phyloP scores from a whole-genome alignment of 2,888 invertebrate genomes.

The Graphium colonna region DNA sequence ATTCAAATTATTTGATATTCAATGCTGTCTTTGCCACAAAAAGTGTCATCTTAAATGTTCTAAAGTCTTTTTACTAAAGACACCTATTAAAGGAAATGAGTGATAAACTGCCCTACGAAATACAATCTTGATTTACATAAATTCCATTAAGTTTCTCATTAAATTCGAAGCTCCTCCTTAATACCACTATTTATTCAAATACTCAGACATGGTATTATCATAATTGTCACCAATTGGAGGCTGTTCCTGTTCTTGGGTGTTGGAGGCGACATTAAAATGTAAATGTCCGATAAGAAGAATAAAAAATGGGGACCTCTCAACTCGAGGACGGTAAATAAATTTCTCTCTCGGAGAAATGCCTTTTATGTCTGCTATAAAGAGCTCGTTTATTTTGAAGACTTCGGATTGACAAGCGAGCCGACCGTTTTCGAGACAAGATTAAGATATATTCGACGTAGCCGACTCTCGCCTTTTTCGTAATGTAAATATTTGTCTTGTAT shows the following conservation, averaged over 20 bases:
- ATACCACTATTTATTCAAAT: conserved; percentile 7
- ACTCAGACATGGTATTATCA: conserved; percentile 9
- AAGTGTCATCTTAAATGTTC: no score
- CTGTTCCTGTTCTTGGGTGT: conserved; percentile 7
- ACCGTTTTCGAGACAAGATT: conserved; percentile 9
- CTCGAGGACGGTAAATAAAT: conserved; percentile 16
- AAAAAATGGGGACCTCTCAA: conserved; percentile 16
- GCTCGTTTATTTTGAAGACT: conserved; percentile 21
- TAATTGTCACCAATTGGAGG: conserved; percentile 8
- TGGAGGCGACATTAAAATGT: conserved; percentile 17
- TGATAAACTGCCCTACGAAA: background rate
- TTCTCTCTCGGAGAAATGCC: conserved; percentile 13
- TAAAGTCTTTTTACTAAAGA: no score
- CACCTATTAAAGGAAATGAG: no score
- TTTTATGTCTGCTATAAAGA: conserved; percentile 20
- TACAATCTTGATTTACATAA: conserved; percentile 7
- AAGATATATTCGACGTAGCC: conserved; percentile 9
- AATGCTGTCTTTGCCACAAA: no score
- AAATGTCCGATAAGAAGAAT: conserved; percentile 19
- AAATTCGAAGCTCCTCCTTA: background rate
- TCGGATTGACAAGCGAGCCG: conserved; percentile 17
- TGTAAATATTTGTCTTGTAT: conserved; percentile 11
- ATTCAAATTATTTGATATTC: no score
- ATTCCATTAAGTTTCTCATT: conserved; percentile 1
- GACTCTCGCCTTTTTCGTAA: background rate